A percentile compares a stretch with the other conserved stretches of the same genome.
Evolutionary conservation across 2,113 vertebrate species (phyloP).

Genomic region (Pedetes capensis): DNA sequence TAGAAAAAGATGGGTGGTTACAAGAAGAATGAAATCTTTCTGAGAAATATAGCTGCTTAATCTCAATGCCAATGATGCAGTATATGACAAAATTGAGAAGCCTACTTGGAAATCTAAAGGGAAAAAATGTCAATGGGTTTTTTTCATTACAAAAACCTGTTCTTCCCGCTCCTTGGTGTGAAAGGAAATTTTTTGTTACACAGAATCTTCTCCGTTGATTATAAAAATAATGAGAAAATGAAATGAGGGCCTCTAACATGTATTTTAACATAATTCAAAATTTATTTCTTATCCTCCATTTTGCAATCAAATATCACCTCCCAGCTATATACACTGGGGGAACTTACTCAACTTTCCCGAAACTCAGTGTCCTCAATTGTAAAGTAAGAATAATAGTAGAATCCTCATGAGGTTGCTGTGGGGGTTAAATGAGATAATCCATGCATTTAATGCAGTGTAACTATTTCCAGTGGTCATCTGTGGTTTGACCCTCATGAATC

Average conservation of each 20-base stretch:
- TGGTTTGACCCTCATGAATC: too few species aligned
- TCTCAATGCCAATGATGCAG: slow-evolving; percentile 45
- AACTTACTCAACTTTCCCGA: slow-evolving; percentile 23
- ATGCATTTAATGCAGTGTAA: not conserved
- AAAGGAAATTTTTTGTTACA: slow-evolving; percentile 58
- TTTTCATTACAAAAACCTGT: slow-evolving; percentile 50
- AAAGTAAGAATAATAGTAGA: slow-evolving; percentile 11
- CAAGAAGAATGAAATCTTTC: slow-evolving; percentile 49
- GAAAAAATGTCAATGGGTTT: slow-evolving; percentile 53
- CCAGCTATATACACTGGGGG: not conserved
- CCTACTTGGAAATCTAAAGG: slow-evolving; percentile 65
- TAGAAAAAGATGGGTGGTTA: slow-evolving; percentile 54
- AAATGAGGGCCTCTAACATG: slow-evolving; percentile 18
- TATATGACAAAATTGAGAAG: slow-evolving; percentile 60
- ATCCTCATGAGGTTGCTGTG: not conserved
- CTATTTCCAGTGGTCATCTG: not conserved
- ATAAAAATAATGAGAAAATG: slow-evolving; percentile 46
- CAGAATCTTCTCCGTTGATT: slow-evolving; percentile 21
- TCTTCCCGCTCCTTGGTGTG: slow-evolving; percentile 28
- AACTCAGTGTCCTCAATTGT: slow-evolving; percentile 1
- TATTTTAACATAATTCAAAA: slow-evolving; percentile 46
- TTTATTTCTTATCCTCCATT: not conserved
- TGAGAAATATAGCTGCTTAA: slow-evolving; percentile 59
- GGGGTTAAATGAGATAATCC: slow-evolving; percentile 9
- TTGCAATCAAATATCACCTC: slow-evolving; percentile 7